Evolutionary conservation across 2,113 vertebrate species (phyloP), one percentile per base, ranked within the genome.

Genomic region (Zapus hudsonius): DNA sequence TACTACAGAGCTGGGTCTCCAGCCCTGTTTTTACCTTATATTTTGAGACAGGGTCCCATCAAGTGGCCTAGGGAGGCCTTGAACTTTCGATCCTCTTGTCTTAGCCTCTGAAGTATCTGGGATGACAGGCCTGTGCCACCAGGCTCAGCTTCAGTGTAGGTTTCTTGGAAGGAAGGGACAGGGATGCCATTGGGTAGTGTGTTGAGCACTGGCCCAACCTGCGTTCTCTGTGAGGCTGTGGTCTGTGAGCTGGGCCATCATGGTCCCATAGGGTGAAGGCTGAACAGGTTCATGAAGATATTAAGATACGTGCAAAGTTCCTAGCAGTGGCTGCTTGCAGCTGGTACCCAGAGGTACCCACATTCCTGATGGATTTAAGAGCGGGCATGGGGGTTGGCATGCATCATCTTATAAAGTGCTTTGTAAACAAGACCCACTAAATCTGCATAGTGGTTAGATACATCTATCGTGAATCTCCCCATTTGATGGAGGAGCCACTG

Each of bases 361-460:
- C 2, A 9, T 15, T 33, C 22, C 52, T 4, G 76, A 23, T 20
- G 72, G 25, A 31, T 33, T 1, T 15, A 19, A 17, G 12, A 0
- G 1, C 8, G 66, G 42, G 2, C 44, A 16, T n/a, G 1, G 2
- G 0, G 7, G 42, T 1, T 7, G 33, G 7, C 80, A 15, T 12
- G 31, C 3, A 25, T 17, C 29, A 38, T 15, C 57, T 67, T 3
- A 57, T 12, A 0, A 6, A 55, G 16, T 8, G 63, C 17, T 38
- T 16, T 5, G 4, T 16, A 27, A 3, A 0, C 19, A 10, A 16
- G 27, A 11, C 10, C 55, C 2, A 1, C 7, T 27, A 23, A 72
- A n/a, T 5, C 52, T 15, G 0, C 33, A 15, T 5, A 3, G 9
- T 3, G 6, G 8, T 36, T 4, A 11, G n/a, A 9, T 5, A 0